Evolutionary conservation across 2,888 invertebrate genomes (phyloP).

Genomic region (Molanna angustata): DNA sequence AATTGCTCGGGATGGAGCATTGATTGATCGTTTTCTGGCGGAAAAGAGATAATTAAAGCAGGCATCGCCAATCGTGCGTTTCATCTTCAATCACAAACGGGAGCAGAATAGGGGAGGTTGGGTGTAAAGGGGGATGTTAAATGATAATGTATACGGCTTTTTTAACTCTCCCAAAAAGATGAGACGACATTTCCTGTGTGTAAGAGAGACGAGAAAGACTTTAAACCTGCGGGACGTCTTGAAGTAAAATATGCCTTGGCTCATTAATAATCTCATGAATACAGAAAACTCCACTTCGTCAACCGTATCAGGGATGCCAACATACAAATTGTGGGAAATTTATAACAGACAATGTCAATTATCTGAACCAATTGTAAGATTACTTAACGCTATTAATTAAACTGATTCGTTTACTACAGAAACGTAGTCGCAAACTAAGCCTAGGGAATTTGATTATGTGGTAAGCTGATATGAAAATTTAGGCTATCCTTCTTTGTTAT

Average conservation of each 20-base stretch:
- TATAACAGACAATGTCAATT: too few relatives aligned
- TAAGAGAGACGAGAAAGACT: conserved; percentile 1
- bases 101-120: not conserved
- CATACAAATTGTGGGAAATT: too few relatives aligned
- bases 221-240: conserved; percentile 1
- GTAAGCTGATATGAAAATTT: too few relatives aligned
- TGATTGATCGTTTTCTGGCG: conserved; percentile 3
- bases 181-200: not conserved
- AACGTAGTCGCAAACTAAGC: too few relatives aligned
- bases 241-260: conserved; percentile 29
- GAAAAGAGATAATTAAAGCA: conserved; percentile 1
- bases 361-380: too few relatives aligned
- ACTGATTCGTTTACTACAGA: too few relatives aligned
- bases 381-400: too few relatives aligned
- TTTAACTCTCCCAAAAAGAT: not conserved
- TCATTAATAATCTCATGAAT: conserved; percentile 53
- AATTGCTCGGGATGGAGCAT: too few relatives aligned
- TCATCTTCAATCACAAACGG: not conserved
- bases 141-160: not conserved
- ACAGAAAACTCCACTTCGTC: conserved; percentile 38
- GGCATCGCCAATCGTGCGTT: conserved; percentile 1
- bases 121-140: too few relatives aligned
- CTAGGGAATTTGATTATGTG: too few relatives aligned
- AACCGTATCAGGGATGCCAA: too few relatives aligned
- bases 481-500: too few relatives aligned